Base-by-base conservation (phyloP, 2,888 invertebrate genomes). In the Drosophila merina region DNA sequence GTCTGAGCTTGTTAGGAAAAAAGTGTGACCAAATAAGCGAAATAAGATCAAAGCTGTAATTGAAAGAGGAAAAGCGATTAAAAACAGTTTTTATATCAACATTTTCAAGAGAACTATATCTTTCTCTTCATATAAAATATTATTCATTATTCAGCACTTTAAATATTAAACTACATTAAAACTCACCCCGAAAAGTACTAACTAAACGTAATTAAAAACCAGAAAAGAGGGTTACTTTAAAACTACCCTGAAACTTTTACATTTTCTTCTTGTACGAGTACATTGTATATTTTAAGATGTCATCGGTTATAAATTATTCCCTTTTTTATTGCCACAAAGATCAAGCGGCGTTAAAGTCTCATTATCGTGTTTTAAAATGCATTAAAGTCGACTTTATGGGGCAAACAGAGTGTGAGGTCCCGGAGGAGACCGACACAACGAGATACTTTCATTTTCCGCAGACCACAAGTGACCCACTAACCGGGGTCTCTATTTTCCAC, bases 371-470 rank as follows among this genome's bases (percentile, higher is more conserved):
- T n/a, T 48, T 60, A 44, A 50, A 36, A 50, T 50, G 33, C 50
- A 50, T 14, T 30, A 58, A 26, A 6, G 31, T 10, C 14, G 2
- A 12, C 1, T 60, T 60, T 48, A 60, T 60, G 59, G 47, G 31
- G n/a, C 47, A 59, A 48, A 62, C 60, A 47, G 36, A 36, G 59
- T 30, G 55, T 33, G 26, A 28, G 30, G 44, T 26, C 48, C 10
- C 14, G 3, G 14, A 20, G 9, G 42, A 25, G 20, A 9, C 20
- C 20, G 14, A 40, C 57, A 10, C 47, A 8, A 8, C 0, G 10
- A n/a, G 47, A 28, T 64, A 64, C 63, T 64, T 64, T 64, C 66
- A 26, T 47, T 64, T 64, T 64, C 54, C 45, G 31, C 66, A 2
- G 6, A 52, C 26, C 52, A 12, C 14, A 52, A 30, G 30, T 63